A percentile compares a stretch with the other conserved stretches of the same genome.
These are phyloP conservation scores for Pinctada fucata DNA, from an alignment of 2,888 invertebrate species.

Conservation along the genomic window DNA sequence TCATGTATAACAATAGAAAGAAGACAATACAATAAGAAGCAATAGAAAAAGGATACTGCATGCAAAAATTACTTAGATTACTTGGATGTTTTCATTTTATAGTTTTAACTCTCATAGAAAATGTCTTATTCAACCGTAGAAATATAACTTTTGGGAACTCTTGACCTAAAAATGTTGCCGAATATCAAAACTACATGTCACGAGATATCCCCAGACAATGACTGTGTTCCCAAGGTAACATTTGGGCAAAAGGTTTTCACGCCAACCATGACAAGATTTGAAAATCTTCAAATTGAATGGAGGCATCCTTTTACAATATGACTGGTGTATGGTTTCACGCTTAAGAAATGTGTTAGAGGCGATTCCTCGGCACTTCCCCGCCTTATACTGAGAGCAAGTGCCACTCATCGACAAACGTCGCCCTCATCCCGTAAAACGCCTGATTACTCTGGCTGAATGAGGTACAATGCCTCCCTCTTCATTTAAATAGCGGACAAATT, in stretches of 20 bases:
- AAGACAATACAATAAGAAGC: no score
- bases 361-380: conserved; percentile 17
- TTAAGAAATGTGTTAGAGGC: not conserved
- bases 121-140: no score
- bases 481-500: conserved; percentile 5
- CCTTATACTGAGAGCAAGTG: conserved; percentile 27
- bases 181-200: no score
- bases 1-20: no score
- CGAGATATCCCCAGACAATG: not conserved
- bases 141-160: no score
- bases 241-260: not conserved
- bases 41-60: no score
- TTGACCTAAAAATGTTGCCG: no score
- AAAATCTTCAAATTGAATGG: not conserved
- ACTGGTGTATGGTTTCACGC: not conserved
- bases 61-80: no score
- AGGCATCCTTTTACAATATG: not conserved
- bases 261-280: no score
- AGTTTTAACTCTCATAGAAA: no score
- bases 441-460: conserved; percentile 29
- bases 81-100: no score
- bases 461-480: conserved; percentile 21
- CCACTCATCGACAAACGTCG: conserved; percentile 31
- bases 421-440: conserved; percentile 15
- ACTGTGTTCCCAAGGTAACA: conserved; percentile 16